Percentiles rank a stretch among this genome's conserved stretches.
Evolutionary conservation across 1,140 invertebrate species (phyloP).

Genomic region (Hyles vespertilio): DNA sequence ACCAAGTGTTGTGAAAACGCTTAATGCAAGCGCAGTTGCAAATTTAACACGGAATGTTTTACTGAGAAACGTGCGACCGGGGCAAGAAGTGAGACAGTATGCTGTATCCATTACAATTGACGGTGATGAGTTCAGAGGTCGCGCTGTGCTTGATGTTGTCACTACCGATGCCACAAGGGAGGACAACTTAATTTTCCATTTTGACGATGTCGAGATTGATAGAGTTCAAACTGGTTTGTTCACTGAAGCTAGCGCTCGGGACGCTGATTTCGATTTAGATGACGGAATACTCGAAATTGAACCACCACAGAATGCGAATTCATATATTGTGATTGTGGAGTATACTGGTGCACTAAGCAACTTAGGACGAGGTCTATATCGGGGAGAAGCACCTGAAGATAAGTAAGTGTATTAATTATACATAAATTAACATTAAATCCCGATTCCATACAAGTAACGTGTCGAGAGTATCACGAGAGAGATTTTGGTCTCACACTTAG

Average conservation of each 20-base stretch:
- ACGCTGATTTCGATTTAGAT: slow-evolving; percentile 18
- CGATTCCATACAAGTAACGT: background rate
- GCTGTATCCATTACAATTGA: slow-evolving; percentile 34
- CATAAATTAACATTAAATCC: background rate
- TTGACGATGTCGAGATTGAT: slow-evolving; percentile 29
- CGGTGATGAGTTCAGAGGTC: slow-evolving; percentile 35
- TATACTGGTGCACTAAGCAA: slow-evolving; percentile 60
- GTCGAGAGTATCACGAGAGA: too few species aligned
- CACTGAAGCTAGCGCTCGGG: slow-evolving; percentile 25
- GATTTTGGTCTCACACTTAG: too few species aligned
- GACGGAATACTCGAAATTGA: slow-evolving; percentile 36
- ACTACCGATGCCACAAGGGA: slow-evolving; percentile 31
- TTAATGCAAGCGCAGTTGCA: too few species aligned
- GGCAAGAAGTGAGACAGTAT: slow-evolving; percentile 37
- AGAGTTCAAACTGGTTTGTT: slow-evolving; percentile 39
- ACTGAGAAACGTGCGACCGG: slow-evolving; percentile 34
- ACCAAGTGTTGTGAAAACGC: too few species aligned
- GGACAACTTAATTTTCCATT: slow-evolving; percentile 37
- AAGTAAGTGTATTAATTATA: slow-evolving; percentile 32
- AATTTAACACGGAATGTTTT: slow-evolving; percentile 7
- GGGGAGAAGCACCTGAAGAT: slow-evolving; percentile 23
- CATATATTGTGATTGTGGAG: slow-evolving; percentile 45
- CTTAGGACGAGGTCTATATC: slow-evolving; percentile 35
- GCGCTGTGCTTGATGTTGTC: slow-evolving; percentile 38
- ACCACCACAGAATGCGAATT: slow-evolving; percentile 17